Evolutionary conservation across 2,888 invertebrate species (phyloP).

Genomic region (Rhaphigaster nebulosa): DNA sequence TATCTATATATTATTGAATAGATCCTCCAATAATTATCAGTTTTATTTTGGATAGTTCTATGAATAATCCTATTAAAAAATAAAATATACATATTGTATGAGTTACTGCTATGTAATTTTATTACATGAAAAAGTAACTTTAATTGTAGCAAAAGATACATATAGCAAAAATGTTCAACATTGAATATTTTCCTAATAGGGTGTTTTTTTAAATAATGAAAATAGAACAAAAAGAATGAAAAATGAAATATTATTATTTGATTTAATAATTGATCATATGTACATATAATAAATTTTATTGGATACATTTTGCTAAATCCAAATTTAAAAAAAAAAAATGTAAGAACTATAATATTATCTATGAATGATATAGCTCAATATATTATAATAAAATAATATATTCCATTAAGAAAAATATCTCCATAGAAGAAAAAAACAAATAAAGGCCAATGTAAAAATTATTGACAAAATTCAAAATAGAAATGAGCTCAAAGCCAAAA

Average conservation of each 20-base stretch:
- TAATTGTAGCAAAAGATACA: too few relatives aligned
- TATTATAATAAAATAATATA: background rate
- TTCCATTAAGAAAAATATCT: background rate
- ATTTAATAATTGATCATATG: background rate
- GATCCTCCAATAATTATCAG: too few relatives aligned
- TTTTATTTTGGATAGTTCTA: too few relatives aligned
- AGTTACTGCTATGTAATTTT: too few relatives aligned
- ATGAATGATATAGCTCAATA: background rate
- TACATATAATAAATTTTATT: too few relatives aligned
- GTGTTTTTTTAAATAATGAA: too few relatives aligned
- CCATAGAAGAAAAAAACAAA: background rate
- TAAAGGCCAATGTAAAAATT: background rate
- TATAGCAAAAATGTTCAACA: background rate
- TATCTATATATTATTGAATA: too few relatives aligned
- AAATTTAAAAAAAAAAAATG: background rate
- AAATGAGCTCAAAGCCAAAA: constrained; percentile 33
- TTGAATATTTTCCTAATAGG: background rate
- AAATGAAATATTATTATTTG: background rate
- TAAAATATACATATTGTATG: too few relatives aligned
- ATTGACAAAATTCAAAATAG: constrained; percentile 15
- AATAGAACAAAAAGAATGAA: background rate
- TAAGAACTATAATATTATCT: background rate
- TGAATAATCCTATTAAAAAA: too few relatives aligned
- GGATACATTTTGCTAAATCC: background rate
- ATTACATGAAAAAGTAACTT: too few relatives aligned